A percentile compares a stretch with the other conserved stretches of the same genome.
These are phyloP conservation scores for Falco biarmicus DNA, from an alignment of 2,797 vertebrate genomes.

Conservation along the genomic window DNA sequence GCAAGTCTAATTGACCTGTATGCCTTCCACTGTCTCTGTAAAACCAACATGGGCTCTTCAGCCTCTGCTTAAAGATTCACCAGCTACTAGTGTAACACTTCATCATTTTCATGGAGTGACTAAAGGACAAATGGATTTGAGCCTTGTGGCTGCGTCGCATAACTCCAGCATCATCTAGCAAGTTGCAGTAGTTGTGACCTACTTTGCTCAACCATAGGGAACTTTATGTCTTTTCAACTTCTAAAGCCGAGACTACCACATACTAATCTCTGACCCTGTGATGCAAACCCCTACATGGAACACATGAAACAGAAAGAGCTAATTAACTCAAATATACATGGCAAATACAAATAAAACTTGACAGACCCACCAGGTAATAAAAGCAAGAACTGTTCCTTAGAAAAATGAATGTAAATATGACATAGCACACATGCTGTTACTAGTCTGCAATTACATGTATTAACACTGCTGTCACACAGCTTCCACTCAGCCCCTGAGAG, in stretches of 20 bases:
- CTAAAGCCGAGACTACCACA: background rate
- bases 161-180: background rate
- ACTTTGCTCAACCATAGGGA: background rate
- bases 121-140: background rate
- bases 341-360: background rate
- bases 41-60: background rate
- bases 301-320: background rate
- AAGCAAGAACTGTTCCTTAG: background rate
- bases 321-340: background rate
- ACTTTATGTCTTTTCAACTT: background rate
- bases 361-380: background rate
- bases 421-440: background rate
- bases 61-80: background rate
- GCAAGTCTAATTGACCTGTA: background rate
- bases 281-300: background rate
- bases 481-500: background rate
- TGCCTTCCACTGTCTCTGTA: background rate
- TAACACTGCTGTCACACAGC: background rate
- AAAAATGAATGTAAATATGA: background rate
- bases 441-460: background rate
- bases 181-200: background rate
- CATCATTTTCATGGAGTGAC: background rate
- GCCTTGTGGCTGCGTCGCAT: background rate
- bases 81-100: background rate
- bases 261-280: background rate